Evolutionary conservation across 2,888 invertebrate species (phyloP), one percentile per base, ranked within the genome.

Genomic region (Drosophila koepferae): DNA sequence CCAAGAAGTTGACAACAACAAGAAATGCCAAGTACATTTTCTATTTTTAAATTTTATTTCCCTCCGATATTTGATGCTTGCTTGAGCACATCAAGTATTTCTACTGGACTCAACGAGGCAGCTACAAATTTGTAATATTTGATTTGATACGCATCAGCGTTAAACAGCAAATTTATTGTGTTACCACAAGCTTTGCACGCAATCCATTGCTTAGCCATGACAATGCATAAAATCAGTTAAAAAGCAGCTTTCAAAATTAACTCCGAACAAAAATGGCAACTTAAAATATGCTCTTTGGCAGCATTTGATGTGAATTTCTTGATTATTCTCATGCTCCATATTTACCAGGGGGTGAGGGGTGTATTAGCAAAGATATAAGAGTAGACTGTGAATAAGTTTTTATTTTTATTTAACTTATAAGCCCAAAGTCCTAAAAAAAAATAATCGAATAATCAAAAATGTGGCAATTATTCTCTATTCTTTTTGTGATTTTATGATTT

Each of bases 191-290:
- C 9, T 36, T 62, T 38, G 34, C n/a, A 41, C 20, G 28, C 41
- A 53, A 28, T 54, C 63, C 38, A 53, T 55, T 48, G 58, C 34
- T 56, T 60, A 61, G 49, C 48, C 54, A 70, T 72, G 69, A 70
- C 78, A 77, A 67, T 67, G 69, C 74, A 74, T 66, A 70, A 68
- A 77, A 81, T 77, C 81, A 71, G 69, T 80, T 34, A 31, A 54
- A 64, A 71, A 54, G 49, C 64, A 61, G 34, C 49, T 63, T 4
- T 55, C 23, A 46, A 64, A 66, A 65, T 60, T 54, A 49, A 49
- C 53, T 51, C 23, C 23, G 46, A 20, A 56, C 36, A 58, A 77
- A 63, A 62, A 48, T 34, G 40, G 28, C 59, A 67, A 46, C 71
- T 63, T 63, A 66, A 87, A 74, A 72, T 31, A n/a, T 77, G 69